Conservation (phyloP, 2,888 invertebrate genomes). For the Drosophila antonietae region DNA sequence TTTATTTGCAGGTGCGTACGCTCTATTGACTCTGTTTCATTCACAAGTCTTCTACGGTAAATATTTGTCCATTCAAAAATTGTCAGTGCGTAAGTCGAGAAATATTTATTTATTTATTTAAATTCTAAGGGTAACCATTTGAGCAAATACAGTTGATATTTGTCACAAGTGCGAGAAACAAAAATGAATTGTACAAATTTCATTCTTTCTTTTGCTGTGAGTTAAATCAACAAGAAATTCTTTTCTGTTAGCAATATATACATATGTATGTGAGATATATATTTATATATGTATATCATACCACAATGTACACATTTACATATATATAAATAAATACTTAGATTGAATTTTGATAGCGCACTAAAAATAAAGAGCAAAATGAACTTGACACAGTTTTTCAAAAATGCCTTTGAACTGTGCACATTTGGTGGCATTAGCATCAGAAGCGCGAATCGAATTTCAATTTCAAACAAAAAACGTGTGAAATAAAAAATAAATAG, state of each 20-base stretch:
- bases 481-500: conserved; percentile 41
- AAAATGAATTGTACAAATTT: conserved; percentile 35
- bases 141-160: conserved; percentile 48
- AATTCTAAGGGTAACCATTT: conserved; percentile 2
- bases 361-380: conserved; percentile 30
- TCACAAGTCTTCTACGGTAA: conserved; percentile 14
- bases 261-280: conserved; percentile 8
- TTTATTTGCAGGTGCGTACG: conserved; percentile 62
- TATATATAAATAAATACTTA: conserved; percentile 6
- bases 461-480: conserved; percentile 58
- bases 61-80: conserved; percentile 25
- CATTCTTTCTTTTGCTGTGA: conserved; percentile 10
- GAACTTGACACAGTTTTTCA: conserved; percentile 69
- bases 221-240: conserved; percentile 22
- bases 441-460: conserved; percentile 54
- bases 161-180: conserved; percentile 19
- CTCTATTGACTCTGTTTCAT: conserved; percentile 40
- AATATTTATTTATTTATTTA: conserved; percentile 12
- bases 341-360: conserved; percentile 47
- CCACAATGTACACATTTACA: neutral
- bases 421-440: conserved; percentile 41
- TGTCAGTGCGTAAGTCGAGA: conserved; percentile 54
- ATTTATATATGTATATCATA: conserved; percentile 5
- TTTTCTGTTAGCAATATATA: conserved; percentile 14
- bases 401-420: conserved; percentile 32